These are phyloP conservation scores for Acridotheres tristis DNA, from an alignment of 2,797 vertebrate genomes.

Conservation along the genomic window DNA sequence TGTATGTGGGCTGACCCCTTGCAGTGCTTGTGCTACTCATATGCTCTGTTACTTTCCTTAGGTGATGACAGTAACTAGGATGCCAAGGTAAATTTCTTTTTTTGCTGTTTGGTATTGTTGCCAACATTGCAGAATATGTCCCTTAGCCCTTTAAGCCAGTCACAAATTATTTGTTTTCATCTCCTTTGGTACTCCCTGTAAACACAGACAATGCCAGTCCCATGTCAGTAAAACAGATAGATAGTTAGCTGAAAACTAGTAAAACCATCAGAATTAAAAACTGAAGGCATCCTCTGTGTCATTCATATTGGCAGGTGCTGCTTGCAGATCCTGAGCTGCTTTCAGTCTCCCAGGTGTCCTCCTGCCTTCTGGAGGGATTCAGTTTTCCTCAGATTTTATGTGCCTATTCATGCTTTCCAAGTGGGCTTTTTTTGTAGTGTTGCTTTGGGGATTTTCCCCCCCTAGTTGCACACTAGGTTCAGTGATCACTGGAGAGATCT, in stretches of 20 bases:
- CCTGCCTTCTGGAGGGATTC: neutral
- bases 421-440: fast-evolving
- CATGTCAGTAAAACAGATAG: neutral
- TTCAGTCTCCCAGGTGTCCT: neutral
- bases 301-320: neutral
- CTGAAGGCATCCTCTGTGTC: neutral
- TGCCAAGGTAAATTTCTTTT: neutral
- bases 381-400: neutral
- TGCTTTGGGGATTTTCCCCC: neutral
- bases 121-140: neutral
- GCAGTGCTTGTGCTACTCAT: neutral
- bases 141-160: neutral
- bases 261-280: neutral
- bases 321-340: neutral
- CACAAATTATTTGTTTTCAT: neutral
- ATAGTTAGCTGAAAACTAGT: neutral
- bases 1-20: neutral
- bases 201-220: neutral
- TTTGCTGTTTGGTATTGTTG: neutral
- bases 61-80: neutral
- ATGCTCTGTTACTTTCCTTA: neutral
- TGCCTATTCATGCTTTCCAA: neutral
- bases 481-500: neutral
- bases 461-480: neutral
- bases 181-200: neutral